Base-by-base conservation (phyloP, 2,113 vertebrate genomes). In the Notarius quadriscutis region DNA sequence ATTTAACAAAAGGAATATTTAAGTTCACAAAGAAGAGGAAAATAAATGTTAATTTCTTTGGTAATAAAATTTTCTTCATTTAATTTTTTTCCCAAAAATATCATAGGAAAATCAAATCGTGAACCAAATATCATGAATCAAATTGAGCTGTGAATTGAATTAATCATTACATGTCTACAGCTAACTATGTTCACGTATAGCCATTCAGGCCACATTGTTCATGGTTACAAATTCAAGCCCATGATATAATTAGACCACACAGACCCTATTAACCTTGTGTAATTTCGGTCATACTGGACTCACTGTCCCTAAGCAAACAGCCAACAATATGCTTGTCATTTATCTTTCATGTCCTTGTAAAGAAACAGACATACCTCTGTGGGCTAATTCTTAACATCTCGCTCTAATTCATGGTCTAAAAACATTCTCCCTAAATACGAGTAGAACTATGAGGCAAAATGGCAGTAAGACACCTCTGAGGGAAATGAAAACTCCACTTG, bases 311-410 rank as follows among this genome's bases (percentile, higher is more conserved):
- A 30, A 53, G 84, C 48, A 55, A 79, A 86, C 84, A 65, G 74
- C 72, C 72, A 65, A 75, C 51, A 60, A 78, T 67, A 78, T 25
- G 75, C 75, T 67, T 15, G 60, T 78, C 77, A 86, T 86, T 86
- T 79, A 85, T 60, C 74, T 50, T 41, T 65, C 5, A 20, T 62
- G 48, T 53, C 57, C 41, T 62, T 74, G 51, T 60, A 41, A 34
- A 78, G 55, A 78, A 78, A 65, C 57, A 65, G 14, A 55, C 50
- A 30, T 10, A 25, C 15, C 25, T 51, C 72, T 11, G 27, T 78
- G n/a, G 41, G 17, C 58, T 48, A 34, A 55, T 51, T 20, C 60
- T 51, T 60, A 34, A 63, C 60, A 34, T 18, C 75, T 25, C 18
- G 60, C 18, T 34, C 15, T 6, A 27, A 65, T 48, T 15, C 25